Base-by-base conservation (phyloP, 2,888 invertebrate genomes). In the Hypsopygia costalis region DNA sequence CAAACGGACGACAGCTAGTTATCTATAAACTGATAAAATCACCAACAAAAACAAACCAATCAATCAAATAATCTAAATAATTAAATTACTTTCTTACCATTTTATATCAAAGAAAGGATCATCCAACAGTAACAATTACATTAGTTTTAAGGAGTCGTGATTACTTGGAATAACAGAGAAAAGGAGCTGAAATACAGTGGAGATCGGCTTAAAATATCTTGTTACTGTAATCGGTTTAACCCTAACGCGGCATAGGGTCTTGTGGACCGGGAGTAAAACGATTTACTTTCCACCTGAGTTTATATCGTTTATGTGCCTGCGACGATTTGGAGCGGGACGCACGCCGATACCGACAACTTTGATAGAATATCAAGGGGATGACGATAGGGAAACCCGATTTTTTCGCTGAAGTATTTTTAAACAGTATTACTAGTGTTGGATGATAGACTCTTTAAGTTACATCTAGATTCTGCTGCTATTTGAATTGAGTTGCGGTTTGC, bases 141-240 rank as follows among this genome's bases (percentile, higher is more conserved):
- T 47, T 47, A 47, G 47, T 47, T 45, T 28, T 22, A 46, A 47
- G 40, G 35, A 44, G 43, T 41, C 34, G 41, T 40, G 41, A 44
- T 46, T 48, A 41, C 43, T 37, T 39, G 39, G 44, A 46, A 55
- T 41, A 63, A 55, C 50, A 44, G 50, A 60, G 53, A 49, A 58
- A 58, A 55, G 43, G 44, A 51, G 55, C 52, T 57, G 11, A 45
- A 57, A 58, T 55, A 58, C 53, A 55, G 53, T 55, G 58, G 52
- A 60, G 64, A 77, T 67, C 69, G 70, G 70, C 72, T 80, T 70
- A 76, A 78, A 80, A 77, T 81, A 81, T 82, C 77, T 75, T 74
- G 77, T 77, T 81, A 77, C 74, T 55, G 72, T 83, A 83, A 86
- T 80, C 76, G 78, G 79, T 79, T 81, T 78, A 80, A 61, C 72